Evolutionary conservation across 2,797 vertebrate species (phyloP), one percentile per base, ranked within the genome.

Genomic region (Thaleichthys pacificus): DNA sequence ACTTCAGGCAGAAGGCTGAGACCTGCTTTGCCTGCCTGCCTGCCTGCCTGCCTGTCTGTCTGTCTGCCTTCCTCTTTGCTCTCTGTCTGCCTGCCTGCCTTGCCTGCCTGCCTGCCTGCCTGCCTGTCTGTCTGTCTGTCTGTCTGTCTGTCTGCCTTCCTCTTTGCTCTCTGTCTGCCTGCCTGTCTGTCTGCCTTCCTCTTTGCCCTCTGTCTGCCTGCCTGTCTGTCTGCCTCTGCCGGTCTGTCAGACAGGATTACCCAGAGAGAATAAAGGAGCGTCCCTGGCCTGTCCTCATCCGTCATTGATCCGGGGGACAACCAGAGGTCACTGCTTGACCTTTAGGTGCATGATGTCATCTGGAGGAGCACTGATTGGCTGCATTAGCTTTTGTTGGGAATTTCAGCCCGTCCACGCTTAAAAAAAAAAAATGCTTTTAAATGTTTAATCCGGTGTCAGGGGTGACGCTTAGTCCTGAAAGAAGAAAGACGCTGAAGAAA

Each of bases 301-400:
- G 24, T 51, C 58, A 51, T 70, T 63, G 69, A 51, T 63, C 42
- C 42, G 62, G 60, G n/a, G 42, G 60, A 63, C 17, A 30, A 22
- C 42, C 22, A 63, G 35, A 51, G 69, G 24, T 70, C 69, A 62
- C 24, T 4, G 15, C 15, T 21, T 54, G 60, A 70, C 24, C 42
- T 24, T 58, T 11, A 21, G 38, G 22, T 56, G 32, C 38, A 47
- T 77, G 61, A 68, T 76, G 75, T 77, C 75, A 77, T 72, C 70
- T 47, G 19, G 47, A 62, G n/a, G 60, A 30, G 17, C 19, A 4
- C 35, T 60, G 51, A 72, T 72, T 68, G 70, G 70, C 49, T 8
- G 19, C 42, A 68, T 3, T 19, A 32, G 7, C 5, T 66, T 58
- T 17, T 60, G 15, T 56, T 49, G 60, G 38, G 15, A 51, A 62